Evolutionary conservation across 2,113 vertebrate species (phyloP).

Genomic region (Struthidea cinerea): DNA sequence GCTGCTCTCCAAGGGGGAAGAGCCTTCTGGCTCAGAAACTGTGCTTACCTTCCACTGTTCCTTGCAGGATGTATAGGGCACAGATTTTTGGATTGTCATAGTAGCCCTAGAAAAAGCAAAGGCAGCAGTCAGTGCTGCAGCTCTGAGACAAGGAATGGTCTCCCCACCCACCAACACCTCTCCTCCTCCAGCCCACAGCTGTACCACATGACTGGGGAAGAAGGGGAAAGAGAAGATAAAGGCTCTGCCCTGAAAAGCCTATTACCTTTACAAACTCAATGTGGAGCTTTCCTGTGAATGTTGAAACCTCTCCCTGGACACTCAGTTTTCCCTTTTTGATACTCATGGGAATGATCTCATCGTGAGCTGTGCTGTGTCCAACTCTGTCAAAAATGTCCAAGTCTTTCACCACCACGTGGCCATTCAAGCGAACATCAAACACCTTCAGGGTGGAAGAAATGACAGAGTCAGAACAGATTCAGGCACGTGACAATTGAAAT

Average conservation of each 20-base stretch:
- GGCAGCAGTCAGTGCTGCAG: not conserved
- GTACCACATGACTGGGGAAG: not conserved
- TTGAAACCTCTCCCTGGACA: constrained; percentile 93
- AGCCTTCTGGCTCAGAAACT: not conserved
- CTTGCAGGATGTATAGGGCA: constrained; percentile 94
- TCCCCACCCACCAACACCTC: not conserved
- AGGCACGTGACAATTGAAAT: not conserved
- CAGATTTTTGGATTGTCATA: constrained; percentile 99
- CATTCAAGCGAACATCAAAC: constrained; percentile 94
- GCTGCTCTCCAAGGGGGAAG: constrained; percentile 13
- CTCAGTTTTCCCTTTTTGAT: constrained; percentile 93
- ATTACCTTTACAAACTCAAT: constrained; percentile 98
- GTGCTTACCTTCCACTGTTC: constrained; percentile 89
- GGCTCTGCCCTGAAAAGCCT: not conserved
- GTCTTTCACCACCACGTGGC: constrained; percentile 94
- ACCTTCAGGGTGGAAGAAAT: constrained; percentile 75
- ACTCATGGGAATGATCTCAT: constrained; percentile 92
- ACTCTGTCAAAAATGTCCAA: constrained; percentile 98
- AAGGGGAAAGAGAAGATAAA: not conserved
- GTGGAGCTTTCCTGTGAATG: constrained; percentile 92
- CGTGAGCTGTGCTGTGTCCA: constrained; percentile 95
- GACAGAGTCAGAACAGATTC: not conserved
- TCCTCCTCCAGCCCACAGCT: not conserved
- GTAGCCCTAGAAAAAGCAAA: constrained; percentile 83
- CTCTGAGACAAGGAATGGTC: not conserved